Percentiles rank a stretch among this genome's conserved stretches.
Conservation (phyloP, 2,113 vertebrate genomes). For the Orthonyx spaldingii region DNA sequence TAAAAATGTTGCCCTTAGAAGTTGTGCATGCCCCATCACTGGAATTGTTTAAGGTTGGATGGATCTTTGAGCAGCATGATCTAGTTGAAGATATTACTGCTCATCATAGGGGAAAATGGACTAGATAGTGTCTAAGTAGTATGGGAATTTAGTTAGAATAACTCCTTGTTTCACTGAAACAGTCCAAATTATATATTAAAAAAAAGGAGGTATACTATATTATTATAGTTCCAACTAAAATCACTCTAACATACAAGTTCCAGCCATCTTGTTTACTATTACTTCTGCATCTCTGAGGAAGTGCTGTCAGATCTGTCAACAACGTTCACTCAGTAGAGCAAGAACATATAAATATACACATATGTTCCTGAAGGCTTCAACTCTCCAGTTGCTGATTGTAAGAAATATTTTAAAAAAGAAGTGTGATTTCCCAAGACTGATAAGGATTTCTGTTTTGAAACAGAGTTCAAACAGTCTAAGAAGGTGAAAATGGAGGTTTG, state of each 20-base stretch:
- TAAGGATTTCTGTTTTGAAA: neutral
- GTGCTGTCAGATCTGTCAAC: neutral
- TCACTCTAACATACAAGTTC: neutral
- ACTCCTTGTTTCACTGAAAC: neutral
- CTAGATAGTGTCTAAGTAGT: neutral
- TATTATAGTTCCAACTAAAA: neutral
- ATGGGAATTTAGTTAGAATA: neutral
- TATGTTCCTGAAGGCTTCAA: neutral
- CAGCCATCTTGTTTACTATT: neutral
- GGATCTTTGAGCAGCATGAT: neutral
- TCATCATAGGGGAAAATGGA: accelerated
- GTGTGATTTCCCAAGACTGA: neutral
- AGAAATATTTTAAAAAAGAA: neutral
- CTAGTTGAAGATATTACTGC: neutral
- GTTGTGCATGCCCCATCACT: neutral
- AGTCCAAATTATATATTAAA: neutral
- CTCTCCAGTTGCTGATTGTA: neutral
- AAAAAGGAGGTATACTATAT: neutral
- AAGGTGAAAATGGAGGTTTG: neutral
- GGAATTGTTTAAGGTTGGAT: neutral
- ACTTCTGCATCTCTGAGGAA: neutral
- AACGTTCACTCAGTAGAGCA: neutral
- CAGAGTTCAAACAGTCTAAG: neutral
- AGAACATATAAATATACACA: neutral
- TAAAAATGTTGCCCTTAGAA: neutral